Conservation (phyloP, 1,140 invertebrate genomes). For the Akabosia matsudoensis region DNA sequence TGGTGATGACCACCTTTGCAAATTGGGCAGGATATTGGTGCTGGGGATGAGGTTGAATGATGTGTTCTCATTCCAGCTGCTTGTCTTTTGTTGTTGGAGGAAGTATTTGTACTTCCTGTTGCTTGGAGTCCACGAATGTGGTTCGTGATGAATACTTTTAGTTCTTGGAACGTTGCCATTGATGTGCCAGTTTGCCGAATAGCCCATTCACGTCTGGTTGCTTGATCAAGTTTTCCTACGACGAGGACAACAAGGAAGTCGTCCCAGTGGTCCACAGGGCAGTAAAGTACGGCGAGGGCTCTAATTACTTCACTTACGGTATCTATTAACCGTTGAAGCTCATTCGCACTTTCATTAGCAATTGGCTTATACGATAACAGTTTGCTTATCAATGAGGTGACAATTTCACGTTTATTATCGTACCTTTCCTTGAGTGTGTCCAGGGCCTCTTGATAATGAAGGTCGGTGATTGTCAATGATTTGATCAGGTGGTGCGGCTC, state of each 20-base stretch:
- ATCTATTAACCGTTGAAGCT: not conserved
- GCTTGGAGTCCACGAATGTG: not conserved
- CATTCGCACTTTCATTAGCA: not conserved
- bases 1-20: not conserved
- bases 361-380: not conserved
- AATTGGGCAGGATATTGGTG: not conserved
- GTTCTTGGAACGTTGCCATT: not conserved
- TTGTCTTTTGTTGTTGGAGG: not conserved
- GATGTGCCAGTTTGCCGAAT: not conserved
- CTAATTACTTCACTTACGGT: not conserved
- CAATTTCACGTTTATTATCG: not conserved
- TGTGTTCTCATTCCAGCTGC: not conserved
- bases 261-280: not conserved
- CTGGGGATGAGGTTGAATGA: not conserved
- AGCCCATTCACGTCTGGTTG: not conserved
- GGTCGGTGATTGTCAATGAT: not conserved
- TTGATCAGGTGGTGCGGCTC: not conserved
- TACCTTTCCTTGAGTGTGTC: not conserved
- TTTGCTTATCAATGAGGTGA: not conserved
- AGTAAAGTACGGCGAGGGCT: not conserved
- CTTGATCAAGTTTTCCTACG: not conserved
- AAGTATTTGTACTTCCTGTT: not conserved
- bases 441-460: not conserved
- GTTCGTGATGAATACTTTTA: not conserved
- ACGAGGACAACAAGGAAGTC: not conserved